These are phyloP conservation scores for Acrossocheilus fasciatus DNA, from an alignment of 2,797 vertebrate species.

Conservation along the genomic window DNA sequence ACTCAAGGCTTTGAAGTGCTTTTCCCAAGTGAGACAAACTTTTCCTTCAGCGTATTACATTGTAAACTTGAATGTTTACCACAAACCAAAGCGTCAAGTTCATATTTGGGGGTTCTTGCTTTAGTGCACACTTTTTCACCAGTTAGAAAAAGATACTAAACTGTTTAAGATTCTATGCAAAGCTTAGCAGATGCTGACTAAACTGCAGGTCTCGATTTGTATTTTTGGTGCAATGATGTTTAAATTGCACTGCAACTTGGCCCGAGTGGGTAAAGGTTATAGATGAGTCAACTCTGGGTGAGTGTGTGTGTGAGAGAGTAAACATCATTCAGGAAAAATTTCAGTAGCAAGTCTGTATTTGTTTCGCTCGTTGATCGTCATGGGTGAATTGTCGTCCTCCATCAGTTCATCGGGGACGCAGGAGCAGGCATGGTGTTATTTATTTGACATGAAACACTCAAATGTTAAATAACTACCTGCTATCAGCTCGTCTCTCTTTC, in stretches of 20 bases:
- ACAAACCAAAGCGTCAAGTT: background rate
- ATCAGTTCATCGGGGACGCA: constrained; percentile 17
- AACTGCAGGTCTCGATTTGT: constrained; percentile 18
- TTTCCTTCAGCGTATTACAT: background rate
- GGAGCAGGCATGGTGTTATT: constrained; percentile 40
- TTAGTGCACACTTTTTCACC: background rate
- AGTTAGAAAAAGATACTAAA: background rate
- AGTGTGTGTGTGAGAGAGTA: background rate
- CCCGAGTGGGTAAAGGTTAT: constrained; percentile 40
- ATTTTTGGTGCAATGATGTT: constrained; percentile 20
- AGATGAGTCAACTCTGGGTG: constrained; percentile 34
- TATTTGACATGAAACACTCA: constrained; percentile 38
- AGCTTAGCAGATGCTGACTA: background rate
- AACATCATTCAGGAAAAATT: constrained; percentile 12
- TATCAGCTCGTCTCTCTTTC: constrained; percentile 33
- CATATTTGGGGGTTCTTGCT: background rate
- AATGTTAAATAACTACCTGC: constrained; percentile 47
- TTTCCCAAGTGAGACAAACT: constrained; percentile 11
- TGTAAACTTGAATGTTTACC: background rate
- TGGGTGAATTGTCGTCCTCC: constrained; percentile 53
- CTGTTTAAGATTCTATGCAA: background rate
- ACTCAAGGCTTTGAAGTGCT: background rate
- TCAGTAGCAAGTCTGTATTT: constrained; percentile 29
- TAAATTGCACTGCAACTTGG: constrained; percentile 12
- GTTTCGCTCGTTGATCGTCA: constrained; percentile 51